Base-by-base conservation (phyloP, 2,113 vertebrate species). In the Nasalis larvatus region DNA sequence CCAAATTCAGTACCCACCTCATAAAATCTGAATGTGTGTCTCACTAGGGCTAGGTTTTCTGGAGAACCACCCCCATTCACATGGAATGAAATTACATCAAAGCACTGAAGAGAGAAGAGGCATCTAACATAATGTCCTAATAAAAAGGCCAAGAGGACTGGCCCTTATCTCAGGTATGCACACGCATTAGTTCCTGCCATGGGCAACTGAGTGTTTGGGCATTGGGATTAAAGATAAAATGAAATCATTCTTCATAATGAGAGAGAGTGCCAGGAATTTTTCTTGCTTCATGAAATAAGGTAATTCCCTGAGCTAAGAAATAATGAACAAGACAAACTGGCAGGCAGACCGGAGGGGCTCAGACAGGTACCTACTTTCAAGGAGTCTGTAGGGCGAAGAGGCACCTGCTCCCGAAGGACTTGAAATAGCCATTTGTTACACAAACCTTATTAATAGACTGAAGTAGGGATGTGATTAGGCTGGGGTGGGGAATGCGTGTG, bases 231-330 rank as follows among this genome's bases (percentile, higher is more conserved):
- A 94, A 47, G 25, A 54, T 37, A 54, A 88, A 94, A 94, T 92
- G 37, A 96, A 97, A 87, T 97, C 47, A 25, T 94, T 96, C 86
- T 74, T 68, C 69, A 69, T 63, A 78, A 91, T 8, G 49, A 83
- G 5, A 49, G 94, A 82, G 52, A 74, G 60, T 47, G 83, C 87
- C 90, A 78, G 71, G 81, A 60, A 93, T 92, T 96, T 96, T 93
- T 93, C 42, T 97, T 91, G 52, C 86, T 37, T 92, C 21, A 18
- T 83, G 37, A 97, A 96, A 73, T 83, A 82, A 87, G 40, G 68
- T 86, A 86, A 93, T 97, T 93, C 60, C 49, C 73, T 84, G 73
- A 94, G 91, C 68, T 89, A 80, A 93, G 95, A 97, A 95, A 90
- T 97, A 93, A 95, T 60, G 69, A 95, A 45, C 1, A 30, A 52